Conservation (phyloP, 2,797 vertebrate species). For the Pampus argenteus region DNA sequence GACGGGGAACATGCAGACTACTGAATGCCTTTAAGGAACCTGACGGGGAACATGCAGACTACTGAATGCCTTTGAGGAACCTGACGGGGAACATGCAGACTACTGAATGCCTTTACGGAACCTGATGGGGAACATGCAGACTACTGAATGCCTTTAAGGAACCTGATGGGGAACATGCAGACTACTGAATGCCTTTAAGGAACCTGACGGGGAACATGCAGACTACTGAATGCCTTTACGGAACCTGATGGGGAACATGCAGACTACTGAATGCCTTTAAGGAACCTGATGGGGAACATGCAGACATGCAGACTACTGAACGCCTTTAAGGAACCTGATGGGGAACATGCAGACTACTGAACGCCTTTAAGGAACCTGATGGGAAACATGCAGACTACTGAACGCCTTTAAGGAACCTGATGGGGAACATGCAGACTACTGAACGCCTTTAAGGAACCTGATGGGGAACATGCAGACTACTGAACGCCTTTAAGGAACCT, state of each 20-base stretch:
- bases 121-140: neutral
- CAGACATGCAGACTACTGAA: neutral
- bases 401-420: neutral
- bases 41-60: neutral
- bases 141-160: neutral
- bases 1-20: neutral
- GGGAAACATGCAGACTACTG: neutral
- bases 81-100: neutral
- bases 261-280: neutral
- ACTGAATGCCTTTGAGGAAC: neutral
- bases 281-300: too few relatives aligned
- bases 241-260: neutral
- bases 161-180: neutral
- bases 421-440: neutral
- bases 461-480: neutral
- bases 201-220: neutral
- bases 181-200: neutral
- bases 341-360: neutral
- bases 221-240: neutral
- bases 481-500: neutral
- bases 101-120: neutral
- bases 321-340: too few relatives aligned
- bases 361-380: neutral
- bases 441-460: neutral
- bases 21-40: neutral